Evolutionary conservation across 92 coral and sea anemone genomes (phyloP).

Genomic region (Nematostella vectensis): DNA sequence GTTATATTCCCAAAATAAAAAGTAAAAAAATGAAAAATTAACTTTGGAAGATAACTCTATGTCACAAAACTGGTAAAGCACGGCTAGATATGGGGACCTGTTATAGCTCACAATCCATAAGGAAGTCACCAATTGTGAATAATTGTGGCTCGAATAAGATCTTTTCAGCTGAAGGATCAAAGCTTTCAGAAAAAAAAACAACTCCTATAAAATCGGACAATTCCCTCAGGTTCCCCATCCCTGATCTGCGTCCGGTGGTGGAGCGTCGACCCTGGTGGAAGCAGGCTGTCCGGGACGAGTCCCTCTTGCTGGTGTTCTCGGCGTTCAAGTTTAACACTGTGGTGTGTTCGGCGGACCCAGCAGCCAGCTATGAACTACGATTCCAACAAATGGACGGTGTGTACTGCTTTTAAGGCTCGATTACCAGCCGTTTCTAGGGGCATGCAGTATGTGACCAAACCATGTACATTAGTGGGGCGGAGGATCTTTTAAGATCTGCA

Average conservation of each 20-base stretch:
- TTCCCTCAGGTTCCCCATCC: slow-evolving; percentile 80
- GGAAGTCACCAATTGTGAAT: no score
- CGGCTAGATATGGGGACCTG: no score
- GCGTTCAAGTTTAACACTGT: slow-evolving; percentile 72
- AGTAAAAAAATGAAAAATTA: no score
- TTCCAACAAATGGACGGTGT: slow-evolving; percentile 79
- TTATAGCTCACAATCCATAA: no score
- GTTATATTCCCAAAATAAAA: no score
- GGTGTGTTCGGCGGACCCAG: slow-evolving; percentile 48
- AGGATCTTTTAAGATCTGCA: background rate
- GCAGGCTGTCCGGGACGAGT: slow-evolving; percentile 77
- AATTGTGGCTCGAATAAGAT: no score
- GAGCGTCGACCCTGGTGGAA: slow-evolving; percentile 88
- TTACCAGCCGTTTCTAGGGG: background rate
- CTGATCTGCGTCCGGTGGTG: slow-evolving; percentile 81
- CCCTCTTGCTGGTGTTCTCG: slow-evolving; percentile 52
- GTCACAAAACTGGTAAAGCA: no score
- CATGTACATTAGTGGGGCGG: background rate
- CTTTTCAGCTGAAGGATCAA: no score
- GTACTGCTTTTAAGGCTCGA: background rate
- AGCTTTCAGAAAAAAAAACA: no score
- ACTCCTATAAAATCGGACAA: no score
- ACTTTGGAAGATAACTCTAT: no score
- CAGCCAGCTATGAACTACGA: slow-evolving; percentile 50
- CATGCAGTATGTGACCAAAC: background rate